phyloP scores from a whole-genome alignment of 2,888 invertebrate species.

The Cryptus viduatorius region DNA sequence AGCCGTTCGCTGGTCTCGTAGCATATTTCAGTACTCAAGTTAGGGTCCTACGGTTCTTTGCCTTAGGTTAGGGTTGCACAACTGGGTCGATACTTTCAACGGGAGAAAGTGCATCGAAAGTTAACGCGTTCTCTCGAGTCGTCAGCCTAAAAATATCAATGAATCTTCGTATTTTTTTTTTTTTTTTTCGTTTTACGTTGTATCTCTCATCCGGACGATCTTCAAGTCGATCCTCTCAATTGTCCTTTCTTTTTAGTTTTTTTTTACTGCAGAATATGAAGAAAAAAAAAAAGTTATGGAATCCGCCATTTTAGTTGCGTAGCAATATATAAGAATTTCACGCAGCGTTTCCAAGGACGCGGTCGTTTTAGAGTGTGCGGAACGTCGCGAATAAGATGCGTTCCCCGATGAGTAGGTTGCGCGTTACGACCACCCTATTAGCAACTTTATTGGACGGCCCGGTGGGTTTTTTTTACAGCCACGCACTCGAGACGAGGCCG shows the following conservation, averaged over 20 bases:
- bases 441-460: conserved; percentile 73
- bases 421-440: conserved; percentile 72
- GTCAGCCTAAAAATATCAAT: not conserved
- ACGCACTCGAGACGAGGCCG: conserved; percentile 48
- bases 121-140: not conserved
- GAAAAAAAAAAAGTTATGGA: not conserved
- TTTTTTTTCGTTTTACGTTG: not conserved
- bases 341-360: conserved; percentile 14
- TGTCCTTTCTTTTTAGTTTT: not conserved
- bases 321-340: conserved; percentile 20
- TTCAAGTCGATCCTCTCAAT: not conserved
- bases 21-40: conserved; percentile 14
- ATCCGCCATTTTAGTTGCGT: conserved; percentile 31
- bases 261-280: not conserved
- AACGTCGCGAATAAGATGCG: conserved; percentile 17
- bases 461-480: conserved; percentile 69
- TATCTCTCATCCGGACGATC: not conserved
- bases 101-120: not conserved
- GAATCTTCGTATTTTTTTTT: not conserved
- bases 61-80: not conserved
- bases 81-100: not conserved
- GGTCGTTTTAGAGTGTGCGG: conserved; percentile 23
- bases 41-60: not conserved
- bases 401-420: conserved; percentile 21
- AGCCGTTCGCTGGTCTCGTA: not conserved